phyloP scores from a whole-genome alignment of 2,113 vertebrate species.

The Seriola dumerili region DNA sequence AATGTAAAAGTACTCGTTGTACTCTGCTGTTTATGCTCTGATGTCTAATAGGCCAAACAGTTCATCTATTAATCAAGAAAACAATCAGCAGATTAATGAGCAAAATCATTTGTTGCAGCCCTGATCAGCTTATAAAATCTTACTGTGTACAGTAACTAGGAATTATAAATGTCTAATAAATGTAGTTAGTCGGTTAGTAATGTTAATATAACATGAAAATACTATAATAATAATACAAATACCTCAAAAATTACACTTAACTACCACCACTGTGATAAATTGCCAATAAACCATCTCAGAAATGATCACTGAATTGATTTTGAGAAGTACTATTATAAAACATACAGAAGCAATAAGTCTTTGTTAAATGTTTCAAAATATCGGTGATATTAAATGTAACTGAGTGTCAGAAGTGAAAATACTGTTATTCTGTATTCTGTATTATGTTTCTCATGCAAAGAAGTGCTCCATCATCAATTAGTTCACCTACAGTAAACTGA shows the following conservation, averaged over 20 bases:
- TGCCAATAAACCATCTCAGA: background rate
- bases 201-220: background rate
- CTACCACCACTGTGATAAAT: background rate
- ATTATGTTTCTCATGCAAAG: background rate
- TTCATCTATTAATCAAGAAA: background rate
- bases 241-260: background rate
- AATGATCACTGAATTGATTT: background rate
- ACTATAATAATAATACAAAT: background rate
- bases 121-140: background rate
- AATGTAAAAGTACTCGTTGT: background rate
- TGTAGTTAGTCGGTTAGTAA: background rate
- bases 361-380: background rate
- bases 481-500: background rate
- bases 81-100: background rate
- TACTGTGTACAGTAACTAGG: background rate
- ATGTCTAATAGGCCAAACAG: background rate
- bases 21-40: background rate
- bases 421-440: no score
- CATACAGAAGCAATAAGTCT: background rate
- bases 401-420: background rate
- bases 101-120: background rate
- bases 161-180: background rate
- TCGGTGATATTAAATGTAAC: background rate
- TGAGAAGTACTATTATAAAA: background rate
- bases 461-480: background rate